Base-by-base conservation (phyloP, 2,113 vertebrate species). In the Pachyramphus minor region DNA sequence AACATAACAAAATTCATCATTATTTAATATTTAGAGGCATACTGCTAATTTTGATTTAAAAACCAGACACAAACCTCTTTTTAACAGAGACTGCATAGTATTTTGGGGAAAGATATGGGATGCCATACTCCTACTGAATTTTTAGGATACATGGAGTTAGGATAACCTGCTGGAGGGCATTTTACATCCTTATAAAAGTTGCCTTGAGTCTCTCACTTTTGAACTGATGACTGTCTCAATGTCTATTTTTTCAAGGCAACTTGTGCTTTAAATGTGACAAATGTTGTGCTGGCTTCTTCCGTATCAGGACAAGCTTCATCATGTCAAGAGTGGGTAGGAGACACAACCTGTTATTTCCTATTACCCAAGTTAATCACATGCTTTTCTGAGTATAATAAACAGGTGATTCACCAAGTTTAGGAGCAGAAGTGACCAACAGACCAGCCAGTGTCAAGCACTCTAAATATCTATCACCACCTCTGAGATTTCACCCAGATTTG, bases 1-100 rank as follows among this genome's bases (percentile, higher is more conserved):
- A 76, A 37, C 5, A 37, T 4, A 60, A 31, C 39, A 67, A 58
- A 50, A 59, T 31, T 44, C 0, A 0, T 39, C 0, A 0, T 55
- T 87, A 28, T 66, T 66, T 87, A 27, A 25, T 84, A 56, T 58
- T 81, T 66, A 67, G 42, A 87, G 80, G 52, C 6, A 27, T 55
- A 45, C 24, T 5, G 3, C 18, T 56, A 37, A 49, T n/a, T 81
- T 74, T 2, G 2, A 9, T 71, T 86, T 55, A 6, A 67, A 84
- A 78, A 63, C 55, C 35, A 12, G 13, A 18, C 45, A 71, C 15
- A 74, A 66, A 62, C 13, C 12, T 81, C 27, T 50, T 84, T 76
- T 66, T 42, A 67, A 31, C 21, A 30, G 28, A 0, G 2, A 33
- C 8, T 37, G 11, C 16, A 12, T 37, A 39, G 10, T 67, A 23